phyloP scores from a whole-genome alignment of 2,888 invertebrate genomes.

The Sinopyrophorus schimmeli region DNA sequence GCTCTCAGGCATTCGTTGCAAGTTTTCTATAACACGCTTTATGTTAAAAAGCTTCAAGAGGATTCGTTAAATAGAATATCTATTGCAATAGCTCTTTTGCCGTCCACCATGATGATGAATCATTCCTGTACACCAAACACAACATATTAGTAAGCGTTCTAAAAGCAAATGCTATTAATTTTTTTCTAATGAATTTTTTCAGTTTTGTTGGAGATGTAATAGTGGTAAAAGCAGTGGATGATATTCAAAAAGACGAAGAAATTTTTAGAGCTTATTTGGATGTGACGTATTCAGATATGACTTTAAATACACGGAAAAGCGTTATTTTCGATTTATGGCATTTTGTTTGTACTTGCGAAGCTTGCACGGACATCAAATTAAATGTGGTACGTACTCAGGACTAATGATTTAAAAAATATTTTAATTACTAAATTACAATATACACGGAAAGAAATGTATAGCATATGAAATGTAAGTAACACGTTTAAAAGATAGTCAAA shows the following conservation, averaged over 20 bases:
- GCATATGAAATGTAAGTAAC: no score
- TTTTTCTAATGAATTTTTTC: not conserved
- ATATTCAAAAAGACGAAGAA: not conserved
- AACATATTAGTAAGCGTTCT: not conserved
- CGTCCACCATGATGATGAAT: not conserved
- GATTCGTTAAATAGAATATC: not conserved
- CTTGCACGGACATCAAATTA: no score
- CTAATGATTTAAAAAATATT: no score
- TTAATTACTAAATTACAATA: no score
- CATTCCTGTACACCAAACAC: constrained; percentile 1
- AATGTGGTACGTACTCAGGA: no score
- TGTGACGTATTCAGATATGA: not conserved
- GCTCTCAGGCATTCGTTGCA: not conserved
- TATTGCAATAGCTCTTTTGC: not conserved
- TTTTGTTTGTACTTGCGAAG: no score
- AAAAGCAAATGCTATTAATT: not conserved
- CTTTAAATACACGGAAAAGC: no score
- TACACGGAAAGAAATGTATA: no score
- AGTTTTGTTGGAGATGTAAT: not conserved
- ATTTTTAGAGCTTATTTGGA: not conserved
- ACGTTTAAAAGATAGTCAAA: no score
- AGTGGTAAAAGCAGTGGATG: not conserved
- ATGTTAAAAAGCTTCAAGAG: no score
- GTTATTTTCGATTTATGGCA: no score
- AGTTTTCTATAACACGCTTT: no score